Conservation (phyloP, 1,140 invertebrate genomes). For the Brachystomella parvula region DNA sequence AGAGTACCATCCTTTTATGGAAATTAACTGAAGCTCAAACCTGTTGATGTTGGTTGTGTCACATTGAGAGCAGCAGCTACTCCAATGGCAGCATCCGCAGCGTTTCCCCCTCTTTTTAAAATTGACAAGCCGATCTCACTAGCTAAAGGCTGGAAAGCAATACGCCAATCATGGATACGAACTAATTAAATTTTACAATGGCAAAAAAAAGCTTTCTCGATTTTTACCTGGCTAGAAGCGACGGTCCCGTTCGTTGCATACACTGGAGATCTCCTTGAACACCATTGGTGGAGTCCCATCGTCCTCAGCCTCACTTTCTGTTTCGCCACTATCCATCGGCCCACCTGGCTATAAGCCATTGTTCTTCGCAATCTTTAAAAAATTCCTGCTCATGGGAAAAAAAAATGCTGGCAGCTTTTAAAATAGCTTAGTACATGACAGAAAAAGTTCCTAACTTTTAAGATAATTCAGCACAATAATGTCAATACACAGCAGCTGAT, state of each 20-base stretch:
- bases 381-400: too few relatives aligned
- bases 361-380: too few relatives aligned
- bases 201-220: background rate
- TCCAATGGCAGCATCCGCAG: conserved; percentile 47
- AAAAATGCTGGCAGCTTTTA: too few relatives aligned
- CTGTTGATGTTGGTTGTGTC: conserved; percentile 44
- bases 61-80: conserved; percentile 45
- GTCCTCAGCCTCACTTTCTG: too few relatives aligned
- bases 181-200: background rate
- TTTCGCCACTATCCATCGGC: too few relatives aligned
- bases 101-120: conserved; percentile 45
- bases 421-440: too few relatives aligned
- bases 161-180: too few relatives aligned
- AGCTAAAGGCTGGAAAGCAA: conserved; percentile 27
- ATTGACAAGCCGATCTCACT: conserved; percentile 38
- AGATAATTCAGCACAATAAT: too few relatives aligned
- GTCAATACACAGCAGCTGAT: too few relatives aligned
- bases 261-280: conserved; percentile 21
- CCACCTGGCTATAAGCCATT: too few relatives aligned
- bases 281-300: conserved; percentile 14
- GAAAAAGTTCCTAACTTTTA: too few relatives aligned
- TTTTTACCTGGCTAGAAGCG: conserved; percentile 13
- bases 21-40: conserved; percentile 20
- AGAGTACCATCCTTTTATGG: too few relatives aligned
- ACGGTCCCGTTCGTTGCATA: conserved; percentile 28